Base-by-base conservation (phyloP, 2,113 vertebrate genomes). In the Nibea coibor region DNA sequence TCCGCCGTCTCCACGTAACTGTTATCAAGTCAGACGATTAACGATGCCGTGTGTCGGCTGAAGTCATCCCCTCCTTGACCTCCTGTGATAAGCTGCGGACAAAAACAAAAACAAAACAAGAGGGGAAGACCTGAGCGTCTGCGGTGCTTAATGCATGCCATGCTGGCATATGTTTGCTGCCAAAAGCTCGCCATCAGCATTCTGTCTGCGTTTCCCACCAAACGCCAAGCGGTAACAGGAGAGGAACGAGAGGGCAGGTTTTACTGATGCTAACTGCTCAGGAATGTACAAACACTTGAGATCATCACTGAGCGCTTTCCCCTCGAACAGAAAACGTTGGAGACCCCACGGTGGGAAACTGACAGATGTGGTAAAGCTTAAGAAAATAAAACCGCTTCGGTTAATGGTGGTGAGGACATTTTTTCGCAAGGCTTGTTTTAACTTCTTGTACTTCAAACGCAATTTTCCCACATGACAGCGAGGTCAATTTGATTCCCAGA, bases 281-380 rank as follows among this genome's bases (percentile, higher is more conserved):
- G 88, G 78, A 89, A 91, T 82, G 72, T 69, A 73, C 16, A 80
- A 89, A 89, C 71, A 89, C 63, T 57, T 83, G 17, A 84, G 72
- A 56, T 90, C 84, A 83, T 84, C 72, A 75, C 22, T 19, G 39
- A 67, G 26, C 11, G 5, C 57, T 81, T 69, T 50, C 11, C 48
- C 53, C 28, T 19, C 78, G 58, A 78, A 70, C 53, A 67, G 47
- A 50, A 64, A 75, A 68, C 45, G 45, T 51, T 28, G 26, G 56
- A 69, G 74, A 70, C 50, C 56, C 51, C 48, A 59, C 5, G 8
- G 67, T 28, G 62, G 53, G 64, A 15, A 76, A 53, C 1, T 65
- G 53, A 78, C 81, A 77, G 65, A 84, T 80, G 86, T 64, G 70
- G 71, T 74, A 64, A 71, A 64, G 66, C 51, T 63, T 56, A 59